Evolutionary conservation across 2,888 invertebrate species (phyloP).

Genomic region (Drosophila tanythrix): DNA sequence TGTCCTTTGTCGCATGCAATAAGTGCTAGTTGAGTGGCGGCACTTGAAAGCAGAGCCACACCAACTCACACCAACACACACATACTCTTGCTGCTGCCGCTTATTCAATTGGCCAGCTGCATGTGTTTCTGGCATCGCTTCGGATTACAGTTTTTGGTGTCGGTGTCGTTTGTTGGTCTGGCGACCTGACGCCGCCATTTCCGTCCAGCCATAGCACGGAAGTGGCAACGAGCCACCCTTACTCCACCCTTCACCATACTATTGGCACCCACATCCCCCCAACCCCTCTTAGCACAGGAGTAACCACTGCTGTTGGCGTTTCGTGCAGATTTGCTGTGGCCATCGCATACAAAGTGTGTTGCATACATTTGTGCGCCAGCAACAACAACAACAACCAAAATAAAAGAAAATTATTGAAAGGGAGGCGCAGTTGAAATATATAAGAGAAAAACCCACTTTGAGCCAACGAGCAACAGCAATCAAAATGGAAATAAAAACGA

Average conservation of each 20-base stretch:
- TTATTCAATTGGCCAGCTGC: constrained; percentile 69
- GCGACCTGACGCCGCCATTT: constrained; percentile 82
- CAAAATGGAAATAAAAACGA: constrained; percentile 71
- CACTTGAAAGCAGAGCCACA: constrained; percentile 78
- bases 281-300: neutral
- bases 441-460: constrained; percentile 51
- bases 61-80: constrained; percentile 25
- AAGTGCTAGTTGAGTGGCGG: constrained; percentile 79
- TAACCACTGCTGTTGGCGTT: constrained; percentile 38
- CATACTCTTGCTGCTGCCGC: constrained; percentile 15
- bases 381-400: constrained; percentile 11
- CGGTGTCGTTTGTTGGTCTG: constrained; percentile 71
- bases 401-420: constrained; percentile 17
- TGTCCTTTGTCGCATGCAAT: constrained; percentile 76
- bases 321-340: constrained; percentile 74
- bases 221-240: constrained; percentile 62
- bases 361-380: constrained; percentile 71
- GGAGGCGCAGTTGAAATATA: constrained; percentile 3
- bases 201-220: constrained; percentile 77
- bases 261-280: neutral
- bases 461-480: constrained; percentile 53
- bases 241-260: neutral
- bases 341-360: constrained; percentile 80
- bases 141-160: constrained; percentile 77
- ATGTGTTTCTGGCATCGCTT: constrained; percentile 77